Conservation (phyloP, 1,140 invertebrate species). For the Papilio aristodemus region DNA sequence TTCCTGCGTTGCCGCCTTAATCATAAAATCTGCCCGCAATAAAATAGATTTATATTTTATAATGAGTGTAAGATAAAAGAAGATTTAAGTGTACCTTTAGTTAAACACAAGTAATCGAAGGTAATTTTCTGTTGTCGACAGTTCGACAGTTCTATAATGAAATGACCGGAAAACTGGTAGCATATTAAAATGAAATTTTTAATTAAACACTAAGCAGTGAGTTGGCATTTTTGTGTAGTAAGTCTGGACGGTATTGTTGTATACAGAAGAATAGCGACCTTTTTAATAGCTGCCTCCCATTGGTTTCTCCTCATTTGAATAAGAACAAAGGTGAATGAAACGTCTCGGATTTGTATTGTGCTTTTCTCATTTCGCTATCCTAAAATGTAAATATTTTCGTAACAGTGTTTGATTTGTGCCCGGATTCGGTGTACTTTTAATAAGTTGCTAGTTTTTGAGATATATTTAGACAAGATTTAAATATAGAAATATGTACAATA, state of each 20-base stretch:
- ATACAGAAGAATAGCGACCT: slow-evolving; percentile 23
- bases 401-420: slow-evolving; percentile 18
- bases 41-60: too few relatives aligned
- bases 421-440: neutral
- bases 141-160: neutral
- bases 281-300: slow-evolving; percentile 32
- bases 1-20: too few relatives aligned
- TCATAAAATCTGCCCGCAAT: too few relatives aligned
- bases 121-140: too few relatives aligned
- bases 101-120: too few relatives aligned
- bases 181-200: slow-evolving; percentile 17
- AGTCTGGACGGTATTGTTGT: slow-evolving; percentile 22
- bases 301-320: slow-evolving; percentile 33
- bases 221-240: slow-evolving; percentile 16
- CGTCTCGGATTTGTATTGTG: slow-evolving; percentile 26
- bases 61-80: too few relatives aligned
- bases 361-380: slow-evolving; percentile 20
- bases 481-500: neutral
- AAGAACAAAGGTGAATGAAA: slow-evolving; percentile 31
- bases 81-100: too few relatives aligned
- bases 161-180: neutral
- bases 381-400: slow-evolving; percentile 23
- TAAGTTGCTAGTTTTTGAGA: neutral
- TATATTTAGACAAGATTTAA: neutral
- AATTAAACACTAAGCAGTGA: slow-evolving; percentile 3